Conservation (phyloP, 2,113 vertebrate species). For the Rhombomys opimus region DNA sequence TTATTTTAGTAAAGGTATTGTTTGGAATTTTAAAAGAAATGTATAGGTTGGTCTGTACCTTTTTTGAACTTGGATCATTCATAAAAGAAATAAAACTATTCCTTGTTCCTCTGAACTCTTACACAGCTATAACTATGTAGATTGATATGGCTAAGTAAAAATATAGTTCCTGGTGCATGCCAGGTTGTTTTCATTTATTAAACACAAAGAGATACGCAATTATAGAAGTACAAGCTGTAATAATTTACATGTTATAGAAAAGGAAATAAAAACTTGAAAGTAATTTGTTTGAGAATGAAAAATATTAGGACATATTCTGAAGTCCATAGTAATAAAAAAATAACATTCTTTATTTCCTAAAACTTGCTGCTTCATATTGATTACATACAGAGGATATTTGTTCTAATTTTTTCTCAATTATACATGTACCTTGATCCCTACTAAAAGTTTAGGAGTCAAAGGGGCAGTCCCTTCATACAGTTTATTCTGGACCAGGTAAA, state of each 20-base stretch:
- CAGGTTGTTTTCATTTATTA: neutral
- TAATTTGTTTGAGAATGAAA: neutral
- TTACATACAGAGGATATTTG: neutral
- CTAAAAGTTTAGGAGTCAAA: neutral
- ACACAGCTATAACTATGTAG: neutral
- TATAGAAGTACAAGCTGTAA: neutral
- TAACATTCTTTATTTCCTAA: neutral
- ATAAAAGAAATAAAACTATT: conserved; percentile 48
- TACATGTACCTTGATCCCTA: neutral
- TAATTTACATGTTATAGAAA: neutral
- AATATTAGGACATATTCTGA: neutral
- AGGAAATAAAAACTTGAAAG: neutral
- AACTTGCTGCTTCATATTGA: neutral
- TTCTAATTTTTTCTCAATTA: neutral
- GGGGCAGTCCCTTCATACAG: neutral
- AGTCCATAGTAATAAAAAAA: neutral
- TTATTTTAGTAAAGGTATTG: conserved; percentile 61
- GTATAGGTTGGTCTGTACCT: conserved; percentile 38
- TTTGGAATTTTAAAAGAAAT: conserved; percentile 57
- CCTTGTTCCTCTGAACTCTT: neutral
- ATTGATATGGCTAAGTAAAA: neutral
- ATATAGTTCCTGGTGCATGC: neutral
- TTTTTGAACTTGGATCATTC: conserved; percentile 37
- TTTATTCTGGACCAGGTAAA: neutral
- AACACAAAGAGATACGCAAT: neutral